These are phyloP conservation scores for Passer montanus DNA, from an alignment of 2,113 vertebrate genomes.

Conservation along the genomic window DNA sequence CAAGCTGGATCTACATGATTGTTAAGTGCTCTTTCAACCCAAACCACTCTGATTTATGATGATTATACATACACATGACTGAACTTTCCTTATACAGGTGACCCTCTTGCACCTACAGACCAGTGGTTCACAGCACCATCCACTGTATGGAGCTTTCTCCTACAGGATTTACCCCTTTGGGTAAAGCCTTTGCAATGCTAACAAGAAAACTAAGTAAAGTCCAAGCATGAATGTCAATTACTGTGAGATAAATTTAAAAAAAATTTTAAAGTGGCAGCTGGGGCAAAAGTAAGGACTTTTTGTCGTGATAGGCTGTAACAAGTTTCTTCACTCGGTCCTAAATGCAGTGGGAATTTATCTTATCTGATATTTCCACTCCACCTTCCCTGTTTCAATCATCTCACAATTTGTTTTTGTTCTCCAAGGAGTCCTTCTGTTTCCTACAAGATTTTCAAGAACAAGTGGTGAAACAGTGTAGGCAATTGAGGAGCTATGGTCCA, in stretches of 20 bases:
- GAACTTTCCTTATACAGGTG: neutral
- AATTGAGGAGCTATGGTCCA: neutral
- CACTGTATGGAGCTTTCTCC: neutral
- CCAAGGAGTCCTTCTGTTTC: neutral
- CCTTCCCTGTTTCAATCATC: neutral
- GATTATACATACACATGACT: neutral
- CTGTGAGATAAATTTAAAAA: neutral
- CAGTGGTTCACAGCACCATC: neutral
- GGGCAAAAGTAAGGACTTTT: neutral
- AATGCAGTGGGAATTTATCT: neutral
- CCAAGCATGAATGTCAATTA: neutral
- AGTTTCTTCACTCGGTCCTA: neutral
- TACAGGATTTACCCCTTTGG: neutral
- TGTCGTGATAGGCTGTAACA: neutral
- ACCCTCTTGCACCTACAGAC: neutral
- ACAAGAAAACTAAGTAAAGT: neutral
- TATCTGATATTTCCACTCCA: neutral
- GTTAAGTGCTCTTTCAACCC: neutral
- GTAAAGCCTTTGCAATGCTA: neutral
- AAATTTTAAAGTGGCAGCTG: neutral
- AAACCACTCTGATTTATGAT: neutral
- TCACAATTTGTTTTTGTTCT: neutral
- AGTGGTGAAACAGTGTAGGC: neutral
- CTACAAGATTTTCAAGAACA: neutral
- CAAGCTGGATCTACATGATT: rapidly evolving